A percentile compares a stretch with the other conserved stretches of the same genome.
phyloP scores from a whole-genome alignment of 2,113 vertebrate species.

The Ammodytes marinus region DNA sequence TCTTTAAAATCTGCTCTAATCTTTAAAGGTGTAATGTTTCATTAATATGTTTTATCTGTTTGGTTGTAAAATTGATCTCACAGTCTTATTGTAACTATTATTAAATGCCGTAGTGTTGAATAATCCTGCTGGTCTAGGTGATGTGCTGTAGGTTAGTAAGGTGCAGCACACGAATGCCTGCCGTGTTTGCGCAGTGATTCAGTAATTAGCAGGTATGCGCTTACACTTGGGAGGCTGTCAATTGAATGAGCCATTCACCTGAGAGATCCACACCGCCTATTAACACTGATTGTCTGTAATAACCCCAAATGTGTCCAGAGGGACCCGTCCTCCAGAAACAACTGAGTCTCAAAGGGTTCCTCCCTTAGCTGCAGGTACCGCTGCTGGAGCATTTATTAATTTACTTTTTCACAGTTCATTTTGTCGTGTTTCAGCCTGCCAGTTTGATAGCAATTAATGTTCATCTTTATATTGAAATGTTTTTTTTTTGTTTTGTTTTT shows the following conservation, averaged over 20 bases:
- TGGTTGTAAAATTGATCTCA: neutral
- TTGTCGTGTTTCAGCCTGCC: too few species aligned
- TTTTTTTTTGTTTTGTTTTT: too few species aligned
- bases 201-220: slow-evolving; percentile 75
- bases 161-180: neutral
- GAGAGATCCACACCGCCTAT: slow-evolving; percentile 70
- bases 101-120: neutral
- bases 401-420: too few species aligned
- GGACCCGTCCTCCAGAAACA: slow-evolving; percentile 60
- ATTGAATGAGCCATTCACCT: slow-evolving; percentile 81
- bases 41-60: neutral
- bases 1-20: neutral
- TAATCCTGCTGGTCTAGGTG: neutral
- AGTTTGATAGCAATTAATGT: too few species aligned
- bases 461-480: too few species aligned
- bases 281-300: slow-evolving; percentile 80
- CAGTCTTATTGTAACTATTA: neutral
- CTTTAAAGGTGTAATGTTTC: neutral
- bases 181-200: slow-evolving; percentile 47
- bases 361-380: neutral
- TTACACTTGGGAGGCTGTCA: slow-evolving; percentile 68
- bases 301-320: slow-evolving; percentile 73
- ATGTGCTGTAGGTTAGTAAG: slow-evolving; percentile 31
- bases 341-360: slow-evolving; percentile 44
- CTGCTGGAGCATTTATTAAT: too few species aligned